Base-by-base conservation (phyloP, 2,888 invertebrate genomes). In the Pollenia amentaria region DNA sequence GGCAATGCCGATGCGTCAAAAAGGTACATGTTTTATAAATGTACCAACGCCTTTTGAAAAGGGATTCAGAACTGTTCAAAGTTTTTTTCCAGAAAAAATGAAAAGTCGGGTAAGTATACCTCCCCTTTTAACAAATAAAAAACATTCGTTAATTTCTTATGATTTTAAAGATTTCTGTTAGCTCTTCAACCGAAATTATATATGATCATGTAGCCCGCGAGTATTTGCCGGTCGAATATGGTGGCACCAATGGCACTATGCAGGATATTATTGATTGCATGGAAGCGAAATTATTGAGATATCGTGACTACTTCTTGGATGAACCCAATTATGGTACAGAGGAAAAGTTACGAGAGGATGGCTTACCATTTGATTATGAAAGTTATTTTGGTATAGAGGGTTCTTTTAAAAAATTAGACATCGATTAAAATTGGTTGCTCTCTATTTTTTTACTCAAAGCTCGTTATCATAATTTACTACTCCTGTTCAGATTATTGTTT, bases 161-260 rank as follows among this genome's bases (percentile, higher is more conserved):
- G 42, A 70, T 44, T 29, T 12, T 84, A 92, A 40, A 95, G 96
- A 90, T 95, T 65, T 94, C 93, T 88, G 94, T 95, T 12, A 95
- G 95, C 88, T 94, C 94, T 46, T 90, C 94, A 88, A 94, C 94
- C 51, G 95, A 95, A 10, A 94, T 94, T 38, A 92, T 96, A 87
- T 95, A 95, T 89, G 93, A 95, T 88, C 89, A 94, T 85, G 93
- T 96, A 21, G 95, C 96, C 0, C 94, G 94, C 88, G 93, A 94
- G 3, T 92, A 95, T 60, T 92, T 96, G 64, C 96, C 96, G 0
- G 91, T 91, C 10, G 96, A 96, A 90, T 96, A 96, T 90, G 96
- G 96, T 12, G 96, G 96, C 48, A 94, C 94, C 12, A 94, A 94
- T 83, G 94, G 94, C 88, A 93, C 94, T 53, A 91, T 95, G 69